These are phyloP conservation scores for Parotocinclus haroldoi DNA, from an alignment of 2,797 vertebrate genomes.

Conservation along the genomic window DNA sequence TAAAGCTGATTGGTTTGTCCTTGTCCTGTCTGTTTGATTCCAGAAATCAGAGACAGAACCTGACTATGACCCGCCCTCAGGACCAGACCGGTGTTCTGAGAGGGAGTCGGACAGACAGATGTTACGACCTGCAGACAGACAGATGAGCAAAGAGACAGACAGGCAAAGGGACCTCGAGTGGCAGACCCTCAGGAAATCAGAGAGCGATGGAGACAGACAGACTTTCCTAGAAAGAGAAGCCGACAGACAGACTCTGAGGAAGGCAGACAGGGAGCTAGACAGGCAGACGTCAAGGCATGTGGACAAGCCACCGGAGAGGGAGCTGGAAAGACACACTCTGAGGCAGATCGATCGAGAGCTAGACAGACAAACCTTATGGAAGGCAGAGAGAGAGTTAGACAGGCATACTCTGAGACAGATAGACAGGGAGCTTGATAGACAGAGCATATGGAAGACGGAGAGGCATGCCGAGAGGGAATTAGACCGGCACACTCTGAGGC, in stretches of 20 bases:
- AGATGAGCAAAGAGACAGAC: slow-evolving; percentile 46
- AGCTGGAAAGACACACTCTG: slow-evolving; percentile 21
- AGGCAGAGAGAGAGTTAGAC: slow-evolving; percentile 37
- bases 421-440: slow-evolving; percentile 33
- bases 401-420: slow-evolving; percentile 22
- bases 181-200: slow-evolving; percentile 18
- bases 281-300: slow-evolving; percentile 17
- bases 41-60: slow-evolving; percentile 62
- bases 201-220: slow-evolving; percentile 21
- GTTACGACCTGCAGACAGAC: slow-evolving; percentile 36
- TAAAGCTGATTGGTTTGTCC: background rate
- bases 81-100: slow-evolving; percentile 44
- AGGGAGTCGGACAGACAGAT: slow-evolving; percentile 33
- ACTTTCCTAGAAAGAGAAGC: slow-evolving; percentile 18
- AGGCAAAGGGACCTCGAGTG: background rate
- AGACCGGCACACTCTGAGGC: slow-evolving; percentile 28
- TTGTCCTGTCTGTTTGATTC: slow-evolving; percentile 37
- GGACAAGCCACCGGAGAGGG: slow-evolving; percentile 19
- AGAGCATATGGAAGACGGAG: slow-evolving; percentile 29
- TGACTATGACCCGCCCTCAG: slow-evolving; percentile 53
- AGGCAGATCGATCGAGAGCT: slow-evolving; percentile 41
- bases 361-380: slow-evolving; percentile 51
- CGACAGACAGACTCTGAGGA: slow-evolving; percentile 49
- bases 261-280: slow-evolving; percentile 38
- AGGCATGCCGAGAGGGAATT: slow-evolving; percentile 34